Percentiles rank a stretch among this genome's conserved stretches.
phyloP scores from a whole-genome alignment of 1,140 invertebrate species.

The Elysia chlorotica region DNA sequence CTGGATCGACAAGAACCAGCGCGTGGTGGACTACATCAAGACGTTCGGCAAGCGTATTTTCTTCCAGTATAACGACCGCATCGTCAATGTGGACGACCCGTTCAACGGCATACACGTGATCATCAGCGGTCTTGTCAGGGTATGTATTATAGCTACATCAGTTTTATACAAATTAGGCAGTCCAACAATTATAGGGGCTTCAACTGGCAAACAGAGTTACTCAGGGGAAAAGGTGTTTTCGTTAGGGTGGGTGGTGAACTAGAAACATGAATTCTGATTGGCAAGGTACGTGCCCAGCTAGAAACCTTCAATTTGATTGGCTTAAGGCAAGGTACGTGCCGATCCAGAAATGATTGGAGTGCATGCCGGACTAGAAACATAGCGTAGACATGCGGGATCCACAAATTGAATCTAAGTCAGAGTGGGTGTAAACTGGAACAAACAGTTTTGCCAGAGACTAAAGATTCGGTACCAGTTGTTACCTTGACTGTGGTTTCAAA shows the following conservation, averaged over 20 bases:
- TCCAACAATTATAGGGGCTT: not conserved
- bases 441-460: too few species aligned
- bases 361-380: too few species aligned
- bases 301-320: not conserved
- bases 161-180: not conserved
- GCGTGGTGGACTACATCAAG: conserved; percentile 50
- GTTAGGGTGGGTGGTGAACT: too few species aligned
- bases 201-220: not conserved
- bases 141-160: conserved; percentile 18
- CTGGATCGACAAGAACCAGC: conserved; percentile 51
- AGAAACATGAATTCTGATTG: not conserved
- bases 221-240: too few species aligned
- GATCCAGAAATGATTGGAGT: too few species aligned
- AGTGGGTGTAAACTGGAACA: too few species aligned
- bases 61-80: conserved; percentile 50
- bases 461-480: too few species aligned
- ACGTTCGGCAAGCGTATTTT: conserved; percentile 40
- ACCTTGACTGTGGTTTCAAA: not conserved
- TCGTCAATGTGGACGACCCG: conserved; percentile 46
- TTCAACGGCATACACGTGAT: conserved; percentile 61
- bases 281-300: not conserved
- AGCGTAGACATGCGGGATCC: too few species aligned
- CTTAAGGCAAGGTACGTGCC: not conserved
- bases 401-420: too few species aligned
- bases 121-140: conserved; percentile 62